These are phyloP conservation scores for Chlorospingus semifuscus DNA, from an alignment of 2,797 vertebrate genomes.

Conservation along the genomic window DNA sequence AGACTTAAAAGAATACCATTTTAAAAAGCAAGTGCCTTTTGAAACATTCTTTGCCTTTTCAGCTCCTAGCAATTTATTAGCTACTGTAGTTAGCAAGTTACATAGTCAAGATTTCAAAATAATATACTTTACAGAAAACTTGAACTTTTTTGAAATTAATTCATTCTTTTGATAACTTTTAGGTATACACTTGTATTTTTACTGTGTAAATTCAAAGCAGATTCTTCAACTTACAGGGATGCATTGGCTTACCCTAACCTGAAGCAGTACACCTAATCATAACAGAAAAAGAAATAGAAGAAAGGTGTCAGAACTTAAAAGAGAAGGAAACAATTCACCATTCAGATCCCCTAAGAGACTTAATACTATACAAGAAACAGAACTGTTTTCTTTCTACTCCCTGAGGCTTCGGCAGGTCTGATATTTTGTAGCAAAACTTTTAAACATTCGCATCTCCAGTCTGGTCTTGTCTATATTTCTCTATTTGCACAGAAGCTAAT, in stretches of 20 bases:
- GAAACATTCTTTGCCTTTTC: background rate
- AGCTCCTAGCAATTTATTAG: background rate
- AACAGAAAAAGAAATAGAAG: background rate
- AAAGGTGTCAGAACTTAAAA: background rate
- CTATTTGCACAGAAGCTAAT: background rate
- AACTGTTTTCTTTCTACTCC: background rate
- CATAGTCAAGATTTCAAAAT: background rate
- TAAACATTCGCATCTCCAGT: background rate
- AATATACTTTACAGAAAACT: background rate
- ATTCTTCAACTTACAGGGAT: background rate
- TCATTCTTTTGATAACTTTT: background rate
- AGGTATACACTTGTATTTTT: background rate
- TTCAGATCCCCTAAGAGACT: constrained; percentile 15
- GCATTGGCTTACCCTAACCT: constrained; percentile 23
- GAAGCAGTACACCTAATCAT: background rate
- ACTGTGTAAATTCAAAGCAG: background rate
- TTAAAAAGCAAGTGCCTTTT: background rate
- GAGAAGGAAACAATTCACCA: background rate
- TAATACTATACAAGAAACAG: constrained; percentile 12
- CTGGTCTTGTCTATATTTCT: background rate
- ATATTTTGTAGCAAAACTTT: background rate
- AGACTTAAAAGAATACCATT: background rate
- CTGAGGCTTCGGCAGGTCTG: background rate
- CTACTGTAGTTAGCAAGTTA: background rate
- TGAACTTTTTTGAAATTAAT: background rate